Conservation (phyloP, 2,888 invertebrate genomes). For the Sinodicranocentrus sp. region DNA sequence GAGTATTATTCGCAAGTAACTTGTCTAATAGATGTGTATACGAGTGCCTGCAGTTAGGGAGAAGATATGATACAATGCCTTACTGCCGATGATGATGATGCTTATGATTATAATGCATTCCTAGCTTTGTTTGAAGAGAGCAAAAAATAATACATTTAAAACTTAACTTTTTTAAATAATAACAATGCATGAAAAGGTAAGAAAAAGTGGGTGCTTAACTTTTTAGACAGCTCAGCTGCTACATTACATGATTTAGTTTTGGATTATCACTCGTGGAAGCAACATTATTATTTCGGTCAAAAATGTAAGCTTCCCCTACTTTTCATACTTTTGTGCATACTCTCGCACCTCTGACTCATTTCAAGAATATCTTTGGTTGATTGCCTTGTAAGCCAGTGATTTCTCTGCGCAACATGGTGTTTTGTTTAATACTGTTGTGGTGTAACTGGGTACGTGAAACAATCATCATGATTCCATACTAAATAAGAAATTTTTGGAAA, state of each 20-base stretch:
- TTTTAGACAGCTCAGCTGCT: conserved; percentile 31
- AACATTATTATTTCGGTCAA: conserved; percentile 58
- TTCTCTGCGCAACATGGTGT: background rate
- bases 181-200: conserved; percentile 51
- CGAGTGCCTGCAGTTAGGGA: background rate
- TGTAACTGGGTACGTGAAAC: background rate
- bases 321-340: conserved; percentile 16
- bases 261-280: conserved; percentile 63
- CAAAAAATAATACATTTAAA: conserved; percentile 39
- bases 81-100: conserved; percentile 23
- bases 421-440: background rate
- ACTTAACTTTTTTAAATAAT: conserved; percentile 32
- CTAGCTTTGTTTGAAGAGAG: conserved; percentile 27
- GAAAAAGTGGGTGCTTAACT: conserved; percentile 59
- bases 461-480: background rate
- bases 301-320: conserved; percentile 42
- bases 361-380: background rate
- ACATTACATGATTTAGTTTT: conserved; percentile 45
- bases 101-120: conserved; percentile 21
- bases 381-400: background rate
- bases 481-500: background rate
- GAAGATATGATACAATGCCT: background rate
- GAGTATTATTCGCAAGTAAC: background rate
- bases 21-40: background rate
- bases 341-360: background rate